These are phyloP conservation scores for Trisateles emortualis DNA, from an alignment of 2,888 invertebrate species.

Conservation along the genomic window DNA sequence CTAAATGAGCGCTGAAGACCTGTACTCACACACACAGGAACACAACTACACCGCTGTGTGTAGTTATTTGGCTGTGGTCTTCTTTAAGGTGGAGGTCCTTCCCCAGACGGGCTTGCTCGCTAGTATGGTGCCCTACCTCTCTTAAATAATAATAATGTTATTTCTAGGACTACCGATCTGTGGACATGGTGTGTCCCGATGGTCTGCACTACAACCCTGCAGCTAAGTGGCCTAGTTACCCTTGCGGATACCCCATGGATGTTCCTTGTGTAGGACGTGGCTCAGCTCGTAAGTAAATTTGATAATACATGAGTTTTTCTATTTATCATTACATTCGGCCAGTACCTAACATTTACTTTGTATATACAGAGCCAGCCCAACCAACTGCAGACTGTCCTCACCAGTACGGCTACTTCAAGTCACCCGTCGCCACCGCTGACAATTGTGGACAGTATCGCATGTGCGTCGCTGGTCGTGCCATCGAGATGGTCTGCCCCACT, in stretches of 20 bases:
- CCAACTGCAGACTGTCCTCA: conserved; percentile 91
- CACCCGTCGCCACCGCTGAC: conserved; percentile 43
- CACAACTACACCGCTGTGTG: too few relatives aligned
- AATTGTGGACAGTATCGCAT: conserved; percentile 92
- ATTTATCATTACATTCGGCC: too few relatives aligned
- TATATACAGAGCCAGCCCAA: conserved; percentile 86
- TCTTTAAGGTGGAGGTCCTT: too few relatives aligned
- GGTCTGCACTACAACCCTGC: conserved; percentile 92
- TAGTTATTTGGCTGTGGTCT: too few relatives aligned
- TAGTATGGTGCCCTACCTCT: too few relatives aligned
- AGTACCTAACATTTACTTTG: background rate
- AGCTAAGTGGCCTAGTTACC: conserved; percentile 88
- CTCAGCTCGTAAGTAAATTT: conserved; percentile 85
- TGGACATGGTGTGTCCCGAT: conserved; percentile 3
- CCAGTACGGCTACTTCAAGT: conserved; percentile 91
- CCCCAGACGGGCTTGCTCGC: too few relatives aligned
- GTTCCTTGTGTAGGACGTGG: conserved; percentile 90
- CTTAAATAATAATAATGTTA: too few relatives aligned
- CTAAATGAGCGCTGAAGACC: too few relatives aligned
- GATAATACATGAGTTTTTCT: too few relatives aligned
- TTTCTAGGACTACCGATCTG: background rate
- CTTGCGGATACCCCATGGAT: conserved; percentile 93
- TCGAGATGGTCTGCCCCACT: conserved; percentile 89
- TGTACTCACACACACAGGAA: too few relatives aligned
- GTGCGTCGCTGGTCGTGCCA: conserved; percentile 89